phyloP scores from a whole-genome alignment of 2,797 vertebrate species.

The Urophycis tenuis region DNA sequence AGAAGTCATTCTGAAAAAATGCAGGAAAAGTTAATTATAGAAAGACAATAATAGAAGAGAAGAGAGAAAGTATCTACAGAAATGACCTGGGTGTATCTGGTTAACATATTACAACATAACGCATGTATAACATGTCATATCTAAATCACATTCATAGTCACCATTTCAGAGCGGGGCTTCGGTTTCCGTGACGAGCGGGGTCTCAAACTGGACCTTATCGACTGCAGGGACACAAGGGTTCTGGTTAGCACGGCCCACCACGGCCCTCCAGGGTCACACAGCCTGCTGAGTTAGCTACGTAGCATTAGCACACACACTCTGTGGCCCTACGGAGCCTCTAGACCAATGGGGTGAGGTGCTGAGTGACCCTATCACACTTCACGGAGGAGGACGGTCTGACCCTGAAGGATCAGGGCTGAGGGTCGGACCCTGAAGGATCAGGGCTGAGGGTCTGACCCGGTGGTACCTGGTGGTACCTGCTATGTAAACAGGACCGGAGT shows the following conservation, averaged over 20 bases:
- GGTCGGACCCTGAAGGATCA: too few relatives aligned
- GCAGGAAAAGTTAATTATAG: background rate
- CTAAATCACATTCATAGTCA: slow-evolving; percentile 44
- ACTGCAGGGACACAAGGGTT: slow-evolving; percentile 71
- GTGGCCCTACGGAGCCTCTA: slow-evolving; percentile 50
- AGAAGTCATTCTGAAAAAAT: background rate
- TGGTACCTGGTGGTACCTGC: too few relatives aligned
- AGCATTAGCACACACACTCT: background rate
- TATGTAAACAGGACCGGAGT: too few relatives aligned
- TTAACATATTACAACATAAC: background rate
- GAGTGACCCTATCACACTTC: too few relatives aligned
- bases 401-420: too few relatives aligned
- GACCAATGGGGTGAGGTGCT: background rate
- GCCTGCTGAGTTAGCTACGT: slow-evolving; percentile 15
- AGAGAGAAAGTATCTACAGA: background rate
- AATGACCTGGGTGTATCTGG: background rate
- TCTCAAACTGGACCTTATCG: slow-evolving; percentile 90
- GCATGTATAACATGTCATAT: background rate
- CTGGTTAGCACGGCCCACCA: background rate
- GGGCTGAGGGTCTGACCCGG: too few relatives aligned
- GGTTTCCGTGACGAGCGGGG: slow-evolving; percentile 89
- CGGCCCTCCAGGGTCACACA: slow-evolving; percentile 1
- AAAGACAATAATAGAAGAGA: background rate
- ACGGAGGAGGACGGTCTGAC: too few relatives aligned
- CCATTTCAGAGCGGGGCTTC: slow-evolving; percentile 94